phyloP scores from a whole-genome alignment of 2,797 vertebrate genomes.

The Crax fasciolata region DNA sequence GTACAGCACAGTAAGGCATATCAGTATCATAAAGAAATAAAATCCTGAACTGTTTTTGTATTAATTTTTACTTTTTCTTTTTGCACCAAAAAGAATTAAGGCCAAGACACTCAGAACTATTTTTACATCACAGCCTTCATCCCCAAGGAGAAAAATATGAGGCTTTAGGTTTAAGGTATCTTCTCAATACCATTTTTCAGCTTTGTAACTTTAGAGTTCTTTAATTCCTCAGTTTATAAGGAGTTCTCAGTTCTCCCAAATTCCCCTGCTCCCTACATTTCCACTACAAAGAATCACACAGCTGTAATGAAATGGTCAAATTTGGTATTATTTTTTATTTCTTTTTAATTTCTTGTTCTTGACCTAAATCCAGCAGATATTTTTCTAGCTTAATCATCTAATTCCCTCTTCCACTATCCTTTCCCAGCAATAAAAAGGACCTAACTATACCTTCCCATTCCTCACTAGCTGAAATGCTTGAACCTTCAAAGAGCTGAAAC shows the following conservation, averaged over 20 bases:
- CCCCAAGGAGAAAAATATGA: background rate
- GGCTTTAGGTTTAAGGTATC: rapidly evolving
- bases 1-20: background rate
- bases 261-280: background rate
- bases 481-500: background rate
- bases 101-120: background rate
- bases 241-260: background rate
- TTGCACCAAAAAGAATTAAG: background rate
- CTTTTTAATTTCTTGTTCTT: background rate
- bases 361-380: background rate
- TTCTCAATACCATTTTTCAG: background rate
- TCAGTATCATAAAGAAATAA: background rate
- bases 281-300: background rate
- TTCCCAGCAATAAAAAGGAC: background rate
- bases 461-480: background rate
- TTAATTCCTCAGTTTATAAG: background rate
- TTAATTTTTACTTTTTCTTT: background rate
- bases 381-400: background rate
- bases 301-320: background rate
- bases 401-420: background rate
- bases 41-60: background rate
- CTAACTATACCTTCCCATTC: background rate
- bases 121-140: background rate
- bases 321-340: background rate
- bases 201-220: background rate